A percentile compares a stretch with the other conserved stretches of the same genome.
Conservation (phyloP, 2,797 vertebrate genomes). For the Onychomys arenicola region DNA sequence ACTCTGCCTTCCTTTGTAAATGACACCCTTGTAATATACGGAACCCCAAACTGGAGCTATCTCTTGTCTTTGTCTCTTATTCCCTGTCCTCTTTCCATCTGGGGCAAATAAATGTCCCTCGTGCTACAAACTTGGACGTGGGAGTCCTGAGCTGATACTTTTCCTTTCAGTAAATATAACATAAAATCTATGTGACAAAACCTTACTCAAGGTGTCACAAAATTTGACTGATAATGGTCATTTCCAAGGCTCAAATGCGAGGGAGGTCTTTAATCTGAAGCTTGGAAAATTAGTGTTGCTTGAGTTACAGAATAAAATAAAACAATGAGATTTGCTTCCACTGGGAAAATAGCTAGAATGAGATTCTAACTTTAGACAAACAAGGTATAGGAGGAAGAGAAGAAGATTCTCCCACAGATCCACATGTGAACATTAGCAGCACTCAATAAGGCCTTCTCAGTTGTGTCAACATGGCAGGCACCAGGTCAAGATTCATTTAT, state of each 20-base stretch:
- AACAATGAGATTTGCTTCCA: background rate
- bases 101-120: background rate
- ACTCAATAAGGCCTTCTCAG: background rate
- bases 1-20: background rate
- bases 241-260: background rate
- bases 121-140: background rate
- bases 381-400: background rate
- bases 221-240: background rate
- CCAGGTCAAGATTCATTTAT: background rate
- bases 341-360: background rate
- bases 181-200: background rate
- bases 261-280: background rate
- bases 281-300: background rate
- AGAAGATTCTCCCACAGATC: background rate
- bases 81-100: background rate
- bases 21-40: background rate
- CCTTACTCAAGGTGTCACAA: background rate
- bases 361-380: background rate
- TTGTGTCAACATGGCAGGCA: background rate
- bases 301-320: background rate
- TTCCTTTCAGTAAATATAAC: background rate
- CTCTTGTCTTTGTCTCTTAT: background rate
- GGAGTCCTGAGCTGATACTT: background rate
- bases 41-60: background rate
- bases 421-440: background rate